A percentile compares a stretch with the other conserved stretches of the same genome.
phyloP scores from a whole-genome alignment of 2,113 vertebrate species.

The Tychaedon coryphoeus region DNA sequence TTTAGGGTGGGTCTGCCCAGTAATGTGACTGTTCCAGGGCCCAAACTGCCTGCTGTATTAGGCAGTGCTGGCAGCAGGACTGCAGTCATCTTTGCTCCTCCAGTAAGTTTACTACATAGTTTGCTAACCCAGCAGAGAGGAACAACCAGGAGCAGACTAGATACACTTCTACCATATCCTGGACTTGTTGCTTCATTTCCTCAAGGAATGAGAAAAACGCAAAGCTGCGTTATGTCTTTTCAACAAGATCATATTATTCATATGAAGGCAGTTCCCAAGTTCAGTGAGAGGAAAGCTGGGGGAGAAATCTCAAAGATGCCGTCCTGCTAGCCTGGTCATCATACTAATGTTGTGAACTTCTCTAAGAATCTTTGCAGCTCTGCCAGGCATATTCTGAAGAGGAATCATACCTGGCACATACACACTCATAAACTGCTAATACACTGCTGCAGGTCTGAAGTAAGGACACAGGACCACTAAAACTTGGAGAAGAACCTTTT shows the following conservation, averaged over 20 bases:
- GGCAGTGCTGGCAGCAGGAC: background rate
- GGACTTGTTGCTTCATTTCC: background rate
- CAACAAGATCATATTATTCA: background rate
- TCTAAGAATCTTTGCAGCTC: background rate
- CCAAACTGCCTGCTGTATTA: background rate
- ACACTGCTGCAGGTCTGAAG: background rate
- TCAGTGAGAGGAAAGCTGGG: background rate
- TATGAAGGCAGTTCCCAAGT: background rate
- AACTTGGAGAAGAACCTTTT: background rate
- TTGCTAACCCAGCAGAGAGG: background rate
- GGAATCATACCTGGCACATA: background rate
- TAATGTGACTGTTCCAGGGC: background rate
- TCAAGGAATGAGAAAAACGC: background rate
- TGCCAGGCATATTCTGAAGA: background rate
- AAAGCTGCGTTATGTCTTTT: background rate
- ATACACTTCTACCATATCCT: background rate
- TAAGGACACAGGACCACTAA: rapidly evolving
- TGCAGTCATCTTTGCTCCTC: background rate
- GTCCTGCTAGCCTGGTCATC: background rate
- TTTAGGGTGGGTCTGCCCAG: background rate
- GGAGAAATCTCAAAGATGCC: background rate
- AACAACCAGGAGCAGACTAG: background rate
- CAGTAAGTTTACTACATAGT: background rate
- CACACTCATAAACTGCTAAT: background rate
- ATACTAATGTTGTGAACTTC: background rate